Evolutionary conservation across 2,888 invertebrate species (phyloP).

Genomic region (Drosophila vallismaia): DNA sequence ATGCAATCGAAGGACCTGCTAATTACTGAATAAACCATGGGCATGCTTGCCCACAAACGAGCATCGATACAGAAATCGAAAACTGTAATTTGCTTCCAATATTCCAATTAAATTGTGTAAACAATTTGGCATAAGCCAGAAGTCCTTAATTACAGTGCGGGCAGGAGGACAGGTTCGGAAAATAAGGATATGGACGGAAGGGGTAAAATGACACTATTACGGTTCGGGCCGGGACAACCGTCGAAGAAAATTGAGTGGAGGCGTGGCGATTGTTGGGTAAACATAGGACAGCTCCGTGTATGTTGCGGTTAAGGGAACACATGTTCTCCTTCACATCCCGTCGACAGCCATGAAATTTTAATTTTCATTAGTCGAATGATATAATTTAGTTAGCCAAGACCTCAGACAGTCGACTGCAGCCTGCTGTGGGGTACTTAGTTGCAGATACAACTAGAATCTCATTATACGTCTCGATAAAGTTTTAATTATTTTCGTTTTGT

Average conservation of each 20-base stretch:
- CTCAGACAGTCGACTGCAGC: slow-evolving; percentile 9
- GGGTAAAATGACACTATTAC: slow-evolving; percentile 78
- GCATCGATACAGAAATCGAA: slow-evolving; percentile 49
- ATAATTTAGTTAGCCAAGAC: slow-evolving; percentile 51
- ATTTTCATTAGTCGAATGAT: slow-evolving; percentile 61
- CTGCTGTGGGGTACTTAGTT: slow-evolving; percentile 39
- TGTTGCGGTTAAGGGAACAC: slow-evolving; percentile 72
- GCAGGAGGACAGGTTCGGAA: slow-evolving; percentile 16
- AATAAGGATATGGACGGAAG: slow-evolving; percentile 25
- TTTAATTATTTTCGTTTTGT: slow-evolving; percentile 61
- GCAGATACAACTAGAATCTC: slow-evolving; percentile 33
- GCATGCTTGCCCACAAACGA: slow-evolving; percentile 44
- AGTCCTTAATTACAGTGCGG: slow-evolving; percentile 67
- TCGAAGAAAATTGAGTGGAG: slow-evolving; percentile 57
- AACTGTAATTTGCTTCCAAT: slow-evolving; percentile 78
- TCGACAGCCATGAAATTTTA: slow-evolving; percentile 61
- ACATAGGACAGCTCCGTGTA: slow-evolving; percentile 73
- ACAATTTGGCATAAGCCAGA: slow-evolving; percentile 62
- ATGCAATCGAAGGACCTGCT: slow-evolving; percentile 28
- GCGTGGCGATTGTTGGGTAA: slow-evolving; percentile 81
- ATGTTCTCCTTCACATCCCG: slow-evolving; percentile 71
- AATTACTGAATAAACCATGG: slow-evolving; percentile 62
- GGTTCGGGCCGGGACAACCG: slow-evolving; percentile 15
- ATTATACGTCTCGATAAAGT: slow-evolving; percentile 43
- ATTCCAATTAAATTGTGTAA: slow-evolving; percentile 73